phyloP scores from a whole-genome alignment of 2,888 invertebrate genomes.

The Drymonia ruficornis region DNA sequence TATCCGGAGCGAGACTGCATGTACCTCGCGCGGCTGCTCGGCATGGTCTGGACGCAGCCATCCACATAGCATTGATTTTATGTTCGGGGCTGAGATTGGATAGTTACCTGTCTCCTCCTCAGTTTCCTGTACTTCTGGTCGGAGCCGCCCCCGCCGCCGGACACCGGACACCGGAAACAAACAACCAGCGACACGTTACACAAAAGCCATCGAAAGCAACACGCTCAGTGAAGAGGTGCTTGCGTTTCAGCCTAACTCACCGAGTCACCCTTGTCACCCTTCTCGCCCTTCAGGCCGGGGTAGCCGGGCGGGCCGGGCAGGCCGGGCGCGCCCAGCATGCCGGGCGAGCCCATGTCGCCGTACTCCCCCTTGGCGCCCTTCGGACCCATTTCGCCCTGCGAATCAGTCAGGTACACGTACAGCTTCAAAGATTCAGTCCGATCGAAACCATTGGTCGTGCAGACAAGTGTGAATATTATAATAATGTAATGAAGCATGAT shows the following conservation, averaged over 20 bases:
- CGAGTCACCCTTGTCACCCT: constrained; percentile 97
- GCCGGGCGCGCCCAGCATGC: constrained; percentile 97
- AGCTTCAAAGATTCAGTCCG: too few species aligned
- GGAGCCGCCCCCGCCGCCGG: constrained; percentile 43
- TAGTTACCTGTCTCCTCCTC: constrained; percentile 91
- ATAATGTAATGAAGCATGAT: neutral
- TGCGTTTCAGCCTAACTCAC: constrained; percentile 82
- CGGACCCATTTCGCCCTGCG: constrained; percentile 91
- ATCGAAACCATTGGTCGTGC: too few species aligned
- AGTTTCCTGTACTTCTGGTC: constrained; percentile 93
- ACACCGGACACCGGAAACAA: constrained; percentile 26
- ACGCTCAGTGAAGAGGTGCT: neutral
- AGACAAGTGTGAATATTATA: neutral
- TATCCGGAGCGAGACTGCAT: too few species aligned
- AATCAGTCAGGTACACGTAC: constrained; percentile 12
- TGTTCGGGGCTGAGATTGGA: constrained; percentile 41
- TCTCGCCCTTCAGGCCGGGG: constrained; percentile 95
- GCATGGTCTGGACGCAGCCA: too few species aligned
- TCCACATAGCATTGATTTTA: too few species aligned
- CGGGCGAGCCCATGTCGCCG: constrained; percentile 96
- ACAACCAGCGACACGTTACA: constrained; percentile 47
- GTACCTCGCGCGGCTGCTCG: too few species aligned
- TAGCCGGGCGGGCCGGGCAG: constrained; percentile 93
- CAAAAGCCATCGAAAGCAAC: constrained; percentile 3
- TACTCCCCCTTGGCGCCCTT: constrained; percentile 95